A percentile compares a stretch with the other conserved stretches of the same genome.
phyloP scores from a whole-genome alignment of 2,113 vertebrate genomes.

The Neolamprologus devosi region DNA sequence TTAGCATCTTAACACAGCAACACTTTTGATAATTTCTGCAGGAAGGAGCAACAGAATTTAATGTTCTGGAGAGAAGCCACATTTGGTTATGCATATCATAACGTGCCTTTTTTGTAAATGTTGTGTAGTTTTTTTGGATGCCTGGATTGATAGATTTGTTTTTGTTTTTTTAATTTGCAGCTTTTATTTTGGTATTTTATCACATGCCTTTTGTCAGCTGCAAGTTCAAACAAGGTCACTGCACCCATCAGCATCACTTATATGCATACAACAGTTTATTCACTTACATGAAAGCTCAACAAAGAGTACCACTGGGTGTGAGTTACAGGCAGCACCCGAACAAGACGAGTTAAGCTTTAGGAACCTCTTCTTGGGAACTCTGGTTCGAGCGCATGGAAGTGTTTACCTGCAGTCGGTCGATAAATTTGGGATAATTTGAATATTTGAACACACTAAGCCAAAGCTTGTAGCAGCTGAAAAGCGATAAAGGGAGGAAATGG shows the following conservation, averaged over 20 bases:
- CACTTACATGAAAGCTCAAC: neutral
- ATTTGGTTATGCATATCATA: conserved; percentile 46
- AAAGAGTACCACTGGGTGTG: neutral
- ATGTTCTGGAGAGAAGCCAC: neutral
- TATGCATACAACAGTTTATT: neutral
- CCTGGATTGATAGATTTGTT: neutral
- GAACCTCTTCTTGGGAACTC: neutral
- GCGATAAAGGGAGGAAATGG: neutral
- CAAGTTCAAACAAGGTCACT: neutral
- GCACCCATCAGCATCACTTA: neutral
- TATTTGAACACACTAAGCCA: neutral
- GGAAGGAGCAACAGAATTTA: neutral
- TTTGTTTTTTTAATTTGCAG: neutral
- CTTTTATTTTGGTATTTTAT: conserved; percentile 12
- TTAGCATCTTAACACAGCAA: neutral
- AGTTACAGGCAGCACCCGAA: neutral
- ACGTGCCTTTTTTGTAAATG: conserved; percentile 58
- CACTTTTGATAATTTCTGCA: neutral
- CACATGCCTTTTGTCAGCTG: neutral
- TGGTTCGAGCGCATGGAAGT: neutral
- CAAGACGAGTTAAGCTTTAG: neutral
- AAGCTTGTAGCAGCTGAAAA: neutral
- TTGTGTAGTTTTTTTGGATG: neutral
- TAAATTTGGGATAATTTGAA: neutral
- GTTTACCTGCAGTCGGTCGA: accelerated